These are phyloP conservation scores for Heliconius ismenius DNA, from an alignment of 2,888 invertebrate species.

Conservation along the genomic window DNA sequence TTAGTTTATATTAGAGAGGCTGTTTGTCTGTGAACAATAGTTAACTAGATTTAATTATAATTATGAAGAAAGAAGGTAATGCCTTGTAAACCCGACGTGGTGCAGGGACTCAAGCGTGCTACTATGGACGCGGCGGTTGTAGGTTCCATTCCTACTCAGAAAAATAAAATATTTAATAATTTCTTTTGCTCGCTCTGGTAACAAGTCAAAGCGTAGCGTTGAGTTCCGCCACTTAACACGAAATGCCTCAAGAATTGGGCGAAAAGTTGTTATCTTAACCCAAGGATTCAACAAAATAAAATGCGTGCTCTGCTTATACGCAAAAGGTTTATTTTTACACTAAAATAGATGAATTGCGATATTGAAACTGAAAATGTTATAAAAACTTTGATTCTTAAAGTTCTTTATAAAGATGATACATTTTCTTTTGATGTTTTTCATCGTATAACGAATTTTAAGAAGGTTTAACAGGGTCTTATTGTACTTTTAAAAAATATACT, in stretches of 20 bases:
- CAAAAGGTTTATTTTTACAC: no score
- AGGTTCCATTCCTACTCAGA: no score
- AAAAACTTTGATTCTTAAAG: neutral
- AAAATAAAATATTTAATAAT: neutral
- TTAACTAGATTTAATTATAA: neutral
- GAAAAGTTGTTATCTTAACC: no score
- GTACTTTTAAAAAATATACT: no score
- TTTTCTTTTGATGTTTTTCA: neutral
- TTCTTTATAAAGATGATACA: neutral
- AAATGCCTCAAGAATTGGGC: neutral
- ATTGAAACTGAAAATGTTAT: neutral
- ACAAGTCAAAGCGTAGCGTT: neutral
- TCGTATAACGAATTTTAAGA: neutral
- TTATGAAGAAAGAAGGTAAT: neutral
- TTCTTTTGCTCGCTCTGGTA: neutral
- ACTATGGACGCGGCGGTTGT: no score
- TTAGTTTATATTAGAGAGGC: no score
- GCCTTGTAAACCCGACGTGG: no score
- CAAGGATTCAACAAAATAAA: no score
- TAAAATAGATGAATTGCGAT: no score
- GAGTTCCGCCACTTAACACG: neutral
- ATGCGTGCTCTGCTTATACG: no score
- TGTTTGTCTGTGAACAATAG: neutral
- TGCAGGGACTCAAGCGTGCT: no score
- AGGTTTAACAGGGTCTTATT: no score